A percentile compares a stretch with the other conserved stretches of the same genome.
Conservation (phyloP, 2,113 vertebrate species). For the Polypterus senegalus region DNA sequence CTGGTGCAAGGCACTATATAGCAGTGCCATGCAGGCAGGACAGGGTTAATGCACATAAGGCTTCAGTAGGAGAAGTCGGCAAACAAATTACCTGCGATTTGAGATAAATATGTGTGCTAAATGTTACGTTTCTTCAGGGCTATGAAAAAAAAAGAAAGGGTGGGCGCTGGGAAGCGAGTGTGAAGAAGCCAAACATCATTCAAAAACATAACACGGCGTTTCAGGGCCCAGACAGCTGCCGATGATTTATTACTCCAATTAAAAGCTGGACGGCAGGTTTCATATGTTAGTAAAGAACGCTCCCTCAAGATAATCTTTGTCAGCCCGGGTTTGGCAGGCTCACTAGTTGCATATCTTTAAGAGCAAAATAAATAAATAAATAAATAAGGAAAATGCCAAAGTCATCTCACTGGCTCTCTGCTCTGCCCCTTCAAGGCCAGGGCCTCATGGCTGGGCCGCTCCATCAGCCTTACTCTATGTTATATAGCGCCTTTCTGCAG, state of each 20-base stretch:
- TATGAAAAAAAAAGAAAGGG: conserved; percentile 10
- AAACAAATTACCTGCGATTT: conserved; percentile 10
- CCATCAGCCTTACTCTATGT: too few species aligned
- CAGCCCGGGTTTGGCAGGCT: conserved; percentile 27
- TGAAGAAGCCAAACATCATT: conserved; percentile 29
- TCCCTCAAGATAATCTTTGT: conserved; percentile 31
- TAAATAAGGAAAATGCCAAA: too few species aligned
- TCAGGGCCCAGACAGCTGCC: conserved; percentile 38
- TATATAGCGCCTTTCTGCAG: too few species aligned
- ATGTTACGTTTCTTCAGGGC: conserved; percentile 4
- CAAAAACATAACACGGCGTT: conserved; percentile 39
- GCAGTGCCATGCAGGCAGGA: background rate
- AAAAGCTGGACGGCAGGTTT: conserved; percentile 44
- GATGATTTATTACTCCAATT: conserved; percentile 62
- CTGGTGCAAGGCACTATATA: too few species aligned
- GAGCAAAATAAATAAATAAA: background rate
- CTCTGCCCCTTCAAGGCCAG: too few species aligned
- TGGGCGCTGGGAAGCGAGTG: conserved; percentile 16
- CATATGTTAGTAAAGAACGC: conserved; percentile 35
- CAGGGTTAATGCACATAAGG: background rate
- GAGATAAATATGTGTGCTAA: conserved; percentile 13
- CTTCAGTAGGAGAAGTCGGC: background rate
- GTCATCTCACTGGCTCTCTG: too few species aligned
- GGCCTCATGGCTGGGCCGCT: too few species aligned
- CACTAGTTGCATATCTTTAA: conserved; percentile 2